Conservation (phyloP, 2,797 vertebrate genomes). For the Protosalanx chinensis region DNA sequence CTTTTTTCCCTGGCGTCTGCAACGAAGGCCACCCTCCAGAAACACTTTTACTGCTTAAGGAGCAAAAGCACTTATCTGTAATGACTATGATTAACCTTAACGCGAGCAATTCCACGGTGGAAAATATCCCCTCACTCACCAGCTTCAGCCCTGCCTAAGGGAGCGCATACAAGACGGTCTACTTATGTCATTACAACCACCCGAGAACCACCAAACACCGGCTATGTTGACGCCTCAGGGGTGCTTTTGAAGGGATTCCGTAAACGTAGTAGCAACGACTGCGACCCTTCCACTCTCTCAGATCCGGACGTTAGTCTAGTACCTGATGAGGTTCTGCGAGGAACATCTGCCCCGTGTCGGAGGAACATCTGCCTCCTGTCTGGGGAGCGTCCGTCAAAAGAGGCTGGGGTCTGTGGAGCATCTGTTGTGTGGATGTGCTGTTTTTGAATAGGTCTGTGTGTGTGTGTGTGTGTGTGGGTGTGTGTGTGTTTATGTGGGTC, state of each 20-base stretch:
- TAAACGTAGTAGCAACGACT: no score
- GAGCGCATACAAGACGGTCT: no score
- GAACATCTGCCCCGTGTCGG: not conserved
- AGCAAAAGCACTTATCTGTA: conserved; percentile 16
- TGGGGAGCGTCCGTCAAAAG: conserved; percentile 8
- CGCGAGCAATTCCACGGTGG: not conserved
- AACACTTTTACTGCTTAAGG: not conserved
- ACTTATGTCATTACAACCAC: not conserved
- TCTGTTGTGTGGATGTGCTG: not conserved
- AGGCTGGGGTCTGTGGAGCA: conserved; percentile 24
- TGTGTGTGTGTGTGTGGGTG: not conserved
- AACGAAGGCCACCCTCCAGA: not conserved
- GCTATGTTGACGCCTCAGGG: no score
- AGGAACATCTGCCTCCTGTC: not conserved
- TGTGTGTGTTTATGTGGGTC: no score
- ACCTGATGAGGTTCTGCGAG: not conserved
- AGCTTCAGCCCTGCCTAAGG: not conserved
- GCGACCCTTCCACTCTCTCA: no score
- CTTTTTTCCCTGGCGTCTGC: not conserved
- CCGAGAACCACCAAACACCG: not conserved
- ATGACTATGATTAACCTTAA: conserved; percentile 15
- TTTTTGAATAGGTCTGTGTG: not conserved
- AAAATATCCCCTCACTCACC: conserved; percentile 4
- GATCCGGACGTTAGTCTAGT: not conserved
- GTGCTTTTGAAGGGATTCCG: no score